A percentile compares a stretch with the other conserved stretches of the same genome.
phyloP scores from a whole-genome alignment of 23 tunicate species.

The Diplosoma virens region DNA sequence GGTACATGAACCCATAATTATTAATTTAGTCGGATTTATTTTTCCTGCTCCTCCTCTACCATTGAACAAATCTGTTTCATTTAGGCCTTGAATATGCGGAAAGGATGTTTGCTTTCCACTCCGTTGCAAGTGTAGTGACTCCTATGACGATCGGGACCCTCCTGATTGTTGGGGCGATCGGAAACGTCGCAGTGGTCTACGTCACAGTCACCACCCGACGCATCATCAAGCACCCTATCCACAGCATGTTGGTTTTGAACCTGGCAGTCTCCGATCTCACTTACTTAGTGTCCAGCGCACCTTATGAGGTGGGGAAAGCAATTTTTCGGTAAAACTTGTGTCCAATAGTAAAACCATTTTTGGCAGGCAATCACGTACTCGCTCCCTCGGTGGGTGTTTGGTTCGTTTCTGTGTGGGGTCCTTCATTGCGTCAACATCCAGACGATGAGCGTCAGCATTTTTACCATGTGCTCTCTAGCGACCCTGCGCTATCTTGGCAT shows the following conservation, averaged over 20 bases:
- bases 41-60: no score
- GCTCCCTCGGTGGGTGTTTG: conserved; percentile 30
- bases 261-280: conserved; percentile 71
- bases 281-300: conserved; percentile 62
- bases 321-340: not conserved
- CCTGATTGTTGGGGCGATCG: conserved; percentile 52
- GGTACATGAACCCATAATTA: no score
- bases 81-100: no score
- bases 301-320: conserved; percentile 57
- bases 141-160: conserved; percentile 26
- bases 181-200: conserved; percentile 59
- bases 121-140: not conserved
- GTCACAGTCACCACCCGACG: conserved; percentile 64
- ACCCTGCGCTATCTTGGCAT: conserved; percentile 74
- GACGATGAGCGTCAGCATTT: conserved; percentile 65
- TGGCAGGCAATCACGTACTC: not conserved
- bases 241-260: conserved; percentile 80
- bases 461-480: conserved; percentile 81
- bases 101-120: no score
- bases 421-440: conserved; percentile 40
- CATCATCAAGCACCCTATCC: conserved; percentile 77
- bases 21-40: no score
- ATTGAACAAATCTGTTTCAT: no score
- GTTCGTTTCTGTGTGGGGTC: conserved; percentile 52
- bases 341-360: not conserved